Base-by-base conservation (phyloP, 1,140 invertebrate species). In the Drosophila punjabiensis region DNA sequence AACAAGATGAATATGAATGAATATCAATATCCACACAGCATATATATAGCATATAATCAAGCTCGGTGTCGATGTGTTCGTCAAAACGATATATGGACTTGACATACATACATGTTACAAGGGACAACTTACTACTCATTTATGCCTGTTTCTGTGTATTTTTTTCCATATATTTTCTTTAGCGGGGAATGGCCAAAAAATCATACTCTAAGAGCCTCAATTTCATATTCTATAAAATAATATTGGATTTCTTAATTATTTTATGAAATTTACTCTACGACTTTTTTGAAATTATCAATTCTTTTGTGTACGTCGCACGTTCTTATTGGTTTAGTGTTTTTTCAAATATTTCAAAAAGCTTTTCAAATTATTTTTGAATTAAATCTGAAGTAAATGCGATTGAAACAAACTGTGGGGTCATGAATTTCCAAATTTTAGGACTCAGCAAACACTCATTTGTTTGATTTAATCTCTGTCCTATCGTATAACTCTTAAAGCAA, bases 31-130 rank as follows among this genome's bases (percentile, higher is more conserved):
- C 65, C 60, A 74, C 79, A 87, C 58, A 62, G 45, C 60, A 76
- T 65, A 80, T 60, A 79, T 63, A 60, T 69, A 81, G 61, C 67
- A 62, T 70, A 81, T 81, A 76, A 48, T 75, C 76, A 74, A 83
- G 71, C 81, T 87, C 85, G 65, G 82, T 87, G 84, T 87, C 76
- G 66, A 78, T 78, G 76, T 78, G 75, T 78, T 79, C 76, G 75
- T 79, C 76, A 79, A 78, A n/a, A 48, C 45, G 65, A 79, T 79
- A 63, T 68, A 48, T 60, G 64, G 50, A 69, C 50, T 43, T 76
- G 52, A 55, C 35, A 60, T 59, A 55, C 30, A 55, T 45, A 66
- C 16, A 32, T 59, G 18, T 53, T 56, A 59, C 39, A 62, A 74
- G 75, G 56, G 75, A 41, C 47, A 28, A 39, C 9, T n/a, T 37